Conservation (phyloP, 1,140 invertebrate genomes). For the Hydropsyche tenuis region DNA sequence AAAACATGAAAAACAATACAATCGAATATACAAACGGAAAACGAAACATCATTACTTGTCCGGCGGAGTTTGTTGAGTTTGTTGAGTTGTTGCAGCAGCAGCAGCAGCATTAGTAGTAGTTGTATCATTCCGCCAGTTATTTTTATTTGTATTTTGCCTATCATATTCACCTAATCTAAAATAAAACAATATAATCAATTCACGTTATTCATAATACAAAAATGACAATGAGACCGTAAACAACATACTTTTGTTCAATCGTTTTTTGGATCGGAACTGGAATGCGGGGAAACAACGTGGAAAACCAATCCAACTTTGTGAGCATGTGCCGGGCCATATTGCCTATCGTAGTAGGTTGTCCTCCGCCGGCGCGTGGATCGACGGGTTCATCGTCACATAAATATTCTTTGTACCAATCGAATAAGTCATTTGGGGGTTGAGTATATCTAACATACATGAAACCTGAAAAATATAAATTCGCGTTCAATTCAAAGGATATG, state of each 20-base stretch:
- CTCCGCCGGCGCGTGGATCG: constrained; percentile 96
- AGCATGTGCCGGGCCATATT: constrained; percentile 93
- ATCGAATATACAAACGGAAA: background rate
- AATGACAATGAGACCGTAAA: background rate
- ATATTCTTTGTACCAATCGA: constrained; percentile 97
- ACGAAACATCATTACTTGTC: constrained; percentile 21
- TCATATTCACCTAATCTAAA: constrained; percentile 40
- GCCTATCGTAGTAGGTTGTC: constrained; percentile 92
- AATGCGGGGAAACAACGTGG: constrained; percentile 97
- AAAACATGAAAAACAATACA: constrained; percentile 1
- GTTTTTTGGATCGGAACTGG: constrained; percentile 98
- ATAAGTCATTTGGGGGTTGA: constrained; percentile 93
- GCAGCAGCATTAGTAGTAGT: too few relatives aligned
- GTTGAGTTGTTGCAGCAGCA: too few relatives aligned
- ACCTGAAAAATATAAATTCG: constrained; percentile 54
- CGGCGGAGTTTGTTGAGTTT: background rate
- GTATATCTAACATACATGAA: constrained; percentile 88
- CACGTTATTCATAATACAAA: background rate
- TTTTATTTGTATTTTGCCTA: constrained; percentile 31
- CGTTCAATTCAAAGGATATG: background rate
- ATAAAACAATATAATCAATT: constrained; percentile 19
- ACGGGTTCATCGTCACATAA: constrained; percentile 96
- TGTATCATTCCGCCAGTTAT: constrained; percentile 11
- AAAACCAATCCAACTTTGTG: constrained; percentile 97
- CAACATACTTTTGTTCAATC: constrained; percentile 71